Evolutionary conservation across 2,888 invertebrate genomes (phyloP).

Genomic region (Acleris cristana): DNA sequence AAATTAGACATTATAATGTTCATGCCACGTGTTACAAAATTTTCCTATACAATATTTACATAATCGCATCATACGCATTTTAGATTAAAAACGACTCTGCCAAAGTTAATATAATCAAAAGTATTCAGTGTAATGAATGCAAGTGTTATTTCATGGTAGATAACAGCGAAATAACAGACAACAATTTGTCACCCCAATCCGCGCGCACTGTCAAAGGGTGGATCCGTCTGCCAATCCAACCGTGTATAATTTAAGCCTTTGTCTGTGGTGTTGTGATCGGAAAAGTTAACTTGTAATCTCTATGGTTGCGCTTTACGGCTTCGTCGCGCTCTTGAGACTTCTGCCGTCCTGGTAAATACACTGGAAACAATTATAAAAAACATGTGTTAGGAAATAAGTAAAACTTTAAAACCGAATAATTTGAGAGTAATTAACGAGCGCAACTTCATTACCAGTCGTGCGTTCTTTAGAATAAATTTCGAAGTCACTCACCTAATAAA

Average conservation of each 20-base stretch:
- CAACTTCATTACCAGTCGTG: slow-evolving; percentile 15
- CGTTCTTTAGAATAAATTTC: slow-evolving; percentile 18
- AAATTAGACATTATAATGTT: too few species aligned
- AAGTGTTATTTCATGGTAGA: slow-evolving; percentile 41
- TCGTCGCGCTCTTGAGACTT: slow-evolving; percentile 12
- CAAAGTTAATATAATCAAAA: slow-evolving; percentile 35
- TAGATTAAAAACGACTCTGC: slow-evolving; percentile 20
- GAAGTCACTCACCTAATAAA: slow-evolving; percentile 47
- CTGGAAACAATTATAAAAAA: slow-evolving; percentile 26
- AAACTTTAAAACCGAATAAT: slow-evolving; percentile 21
- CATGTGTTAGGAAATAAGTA: slow-evolving; percentile 21
- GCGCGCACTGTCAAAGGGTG: slow-evolving; percentile 68
- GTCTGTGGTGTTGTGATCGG: slow-evolving; percentile 80
- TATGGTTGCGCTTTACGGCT: slow-evolving; percentile 57
- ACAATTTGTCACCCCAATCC: slow-evolving; percentile 72
- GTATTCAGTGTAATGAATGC: slow-evolving; percentile 34
- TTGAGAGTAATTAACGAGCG: slow-evolving; percentile 23
- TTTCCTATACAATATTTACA: slow-evolving; percentile 9
- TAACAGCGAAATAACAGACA: slow-evolving; percentile 59
- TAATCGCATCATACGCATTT: slow-evolving; percentile 20
- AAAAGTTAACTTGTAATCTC: slow-evolving; percentile 81
- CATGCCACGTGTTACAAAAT: background rate
- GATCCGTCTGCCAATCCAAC: slow-evolving; percentile 66
- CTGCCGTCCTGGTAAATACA: slow-evolving; percentile 10
- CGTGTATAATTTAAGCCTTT: slow-evolving; percentile 78